Percentiles rank a stretch among this genome's conserved stretches.
Conservation (phyloP, 2,888 invertebrate genomes). For the Coenonympha glycerion region DNA sequence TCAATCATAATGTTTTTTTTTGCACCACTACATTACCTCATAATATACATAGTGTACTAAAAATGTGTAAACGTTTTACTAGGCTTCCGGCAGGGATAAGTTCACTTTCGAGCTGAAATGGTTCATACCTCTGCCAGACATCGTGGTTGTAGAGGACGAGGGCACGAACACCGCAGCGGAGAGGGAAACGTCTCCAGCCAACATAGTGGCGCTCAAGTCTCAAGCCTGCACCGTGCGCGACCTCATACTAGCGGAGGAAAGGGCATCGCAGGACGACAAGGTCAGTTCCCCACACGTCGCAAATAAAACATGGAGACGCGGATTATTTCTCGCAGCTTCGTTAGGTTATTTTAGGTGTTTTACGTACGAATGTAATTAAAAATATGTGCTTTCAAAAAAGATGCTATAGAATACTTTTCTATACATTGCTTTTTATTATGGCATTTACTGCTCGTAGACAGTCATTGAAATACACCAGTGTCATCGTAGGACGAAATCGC, state of each 20-base stretch:
- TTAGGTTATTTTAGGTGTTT: too few relatives aligned
- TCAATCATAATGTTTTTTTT: neutral
- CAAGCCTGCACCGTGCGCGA: conserved; percentile 91
- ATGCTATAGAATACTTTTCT: too few relatives aligned
- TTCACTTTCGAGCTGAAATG: conserved; percentile 95
- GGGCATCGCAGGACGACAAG: conserved; percentile 79
- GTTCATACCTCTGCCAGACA: conserved; percentile 92
- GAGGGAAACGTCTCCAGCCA: conserved; percentile 83
- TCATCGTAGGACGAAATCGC: too few relatives aligned
- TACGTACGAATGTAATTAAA: too few relatives aligned
- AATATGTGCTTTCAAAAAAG: too few relatives aligned
- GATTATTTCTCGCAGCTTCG: too few relatives aligned
- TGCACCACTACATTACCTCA: too few relatives aligned
- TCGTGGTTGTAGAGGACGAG: conserved; percentile 83
- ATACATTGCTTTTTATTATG: too few relatives aligned
- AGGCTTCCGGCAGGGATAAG: conserved; percentile 90
- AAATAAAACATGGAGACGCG: too few relatives aligned
- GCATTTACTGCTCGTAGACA: too few relatives aligned
- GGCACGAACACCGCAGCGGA: conserved; percentile 44
- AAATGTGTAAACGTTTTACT: neutral
- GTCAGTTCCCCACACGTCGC: conserved; percentile 38
- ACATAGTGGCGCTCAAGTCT: conserved; percentile 88
- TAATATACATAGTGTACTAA: too few relatives aligned
- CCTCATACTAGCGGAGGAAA: conserved; percentile 87
- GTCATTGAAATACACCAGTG: too few relatives aligned